phyloP scores from a whole-genome alignment of 2,797 vertebrate species.

The Sebastes miniatus region DNA sequence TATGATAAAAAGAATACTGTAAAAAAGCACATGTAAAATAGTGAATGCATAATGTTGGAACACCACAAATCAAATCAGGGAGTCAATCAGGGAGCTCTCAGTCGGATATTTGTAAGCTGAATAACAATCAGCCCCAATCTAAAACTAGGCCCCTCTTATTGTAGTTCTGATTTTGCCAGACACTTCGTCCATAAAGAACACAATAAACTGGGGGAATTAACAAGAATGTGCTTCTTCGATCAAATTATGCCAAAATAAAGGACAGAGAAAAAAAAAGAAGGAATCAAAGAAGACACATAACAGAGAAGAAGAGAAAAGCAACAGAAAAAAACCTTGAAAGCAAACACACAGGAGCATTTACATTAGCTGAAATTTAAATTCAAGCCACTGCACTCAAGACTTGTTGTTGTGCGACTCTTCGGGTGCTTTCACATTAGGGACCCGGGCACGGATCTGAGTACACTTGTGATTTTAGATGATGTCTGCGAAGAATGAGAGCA shows the following conservation, averaged over 20 bases:
- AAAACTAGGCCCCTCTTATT: background rate
- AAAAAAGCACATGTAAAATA: background rate
- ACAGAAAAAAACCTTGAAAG: constrained; percentile 7
- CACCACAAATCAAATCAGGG: background rate
- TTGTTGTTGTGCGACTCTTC: background rate
- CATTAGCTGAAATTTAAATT: background rate
- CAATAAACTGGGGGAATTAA: background rate
- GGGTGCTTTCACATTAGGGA: too few species aligned
- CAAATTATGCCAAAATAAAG: background rate
- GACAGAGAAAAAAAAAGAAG: background rate
- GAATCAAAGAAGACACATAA: background rate
- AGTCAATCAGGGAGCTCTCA: background rate
- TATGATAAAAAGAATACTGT: background rate
- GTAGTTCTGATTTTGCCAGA: background rate
- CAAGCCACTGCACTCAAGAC: background rate
- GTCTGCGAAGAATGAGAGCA: too few species aligned
- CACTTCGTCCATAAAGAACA: background rate
- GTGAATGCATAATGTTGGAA: background rate
- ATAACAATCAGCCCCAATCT: background rate
- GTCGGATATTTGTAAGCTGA: background rate
- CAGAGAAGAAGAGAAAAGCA: background rate
- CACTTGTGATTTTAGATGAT: too few species aligned
- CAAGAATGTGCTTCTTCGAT: background rate
- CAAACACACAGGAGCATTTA: constrained; percentile 7
- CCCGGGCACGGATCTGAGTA: too few species aligned